phyloP scores from a whole-genome alignment of 2,797 vertebrate genomes.

The Calcarius lapponicus region DNA sequence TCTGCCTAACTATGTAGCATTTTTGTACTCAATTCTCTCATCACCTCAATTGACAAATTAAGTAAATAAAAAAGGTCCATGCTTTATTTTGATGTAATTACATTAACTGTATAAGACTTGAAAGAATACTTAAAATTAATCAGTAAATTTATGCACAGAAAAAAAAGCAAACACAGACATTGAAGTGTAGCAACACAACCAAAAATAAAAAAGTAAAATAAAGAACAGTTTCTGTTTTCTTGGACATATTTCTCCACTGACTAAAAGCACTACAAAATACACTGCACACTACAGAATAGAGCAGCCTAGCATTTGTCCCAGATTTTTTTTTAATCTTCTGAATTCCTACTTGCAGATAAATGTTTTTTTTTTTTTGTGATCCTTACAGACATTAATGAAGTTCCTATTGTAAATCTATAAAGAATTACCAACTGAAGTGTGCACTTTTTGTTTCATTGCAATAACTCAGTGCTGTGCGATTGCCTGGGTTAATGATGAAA shows the following conservation, averaged over 20 bases:
- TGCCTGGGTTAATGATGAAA: conserved; percentile 86
- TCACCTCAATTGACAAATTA: conserved; percentile 56
- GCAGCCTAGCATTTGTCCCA: conserved; percentile 34
- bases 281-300: conserved; percentile 24
- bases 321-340: conserved; percentile 62
- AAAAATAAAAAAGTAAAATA: conserved; percentile 10
- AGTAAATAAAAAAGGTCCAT: conserved; percentile 57
- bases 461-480: conserved; percentile 86
- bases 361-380: conserved; percentile 78
- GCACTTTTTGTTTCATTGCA: conserved; percentile 86
- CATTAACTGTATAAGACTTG: conserved; percentile 31
- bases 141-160: conserved; percentile 45
- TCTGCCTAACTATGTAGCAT: conserved; percentile 57
- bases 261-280: conserved; percentile 17
- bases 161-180: conserved; percentile 28
- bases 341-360: conserved; percentile 77
- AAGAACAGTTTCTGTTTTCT: conserved; percentile 8
- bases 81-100: conserved; percentile 64
- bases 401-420: conserved; percentile 87
- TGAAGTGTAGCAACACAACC: conserved; percentile 29
- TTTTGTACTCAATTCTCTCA: conserved; percentile 40
- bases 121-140: conserved; percentile 67
- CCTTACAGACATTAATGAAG: conserved; percentile 82
- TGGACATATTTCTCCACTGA: neutral
- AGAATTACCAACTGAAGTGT: conserved; percentile 84